phyloP scores from a whole-genome alignment of 2,797 vertebrate genomes.

The Tenualosa thibaudeaui region DNA sequence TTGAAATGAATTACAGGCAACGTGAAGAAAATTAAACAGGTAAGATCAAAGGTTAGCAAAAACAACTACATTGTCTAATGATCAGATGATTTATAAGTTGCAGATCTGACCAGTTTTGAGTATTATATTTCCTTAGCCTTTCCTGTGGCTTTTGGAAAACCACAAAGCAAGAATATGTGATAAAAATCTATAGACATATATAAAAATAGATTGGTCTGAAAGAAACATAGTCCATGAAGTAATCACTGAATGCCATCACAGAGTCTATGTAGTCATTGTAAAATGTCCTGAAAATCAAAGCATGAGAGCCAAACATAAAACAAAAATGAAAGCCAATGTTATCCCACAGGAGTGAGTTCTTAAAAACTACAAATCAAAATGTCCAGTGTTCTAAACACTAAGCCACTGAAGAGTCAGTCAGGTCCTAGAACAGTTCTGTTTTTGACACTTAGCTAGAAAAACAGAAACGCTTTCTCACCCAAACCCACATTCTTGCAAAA shows the following conservation, averaged over 20 bases:
- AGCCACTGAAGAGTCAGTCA: background rate
- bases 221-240: background rate
- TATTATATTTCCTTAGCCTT: background rate
- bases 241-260: background rate
- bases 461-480: background rate
- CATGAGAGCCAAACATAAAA: background rate
- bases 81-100: background rate
- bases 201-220: no score
- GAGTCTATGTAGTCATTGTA: background rate
- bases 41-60: background rate
- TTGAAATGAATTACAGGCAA: background rate
- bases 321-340: background rate
- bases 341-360: background rate
- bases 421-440: background rate
- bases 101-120: background rate
- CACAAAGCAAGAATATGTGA: background rate
- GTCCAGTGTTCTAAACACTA: background rate
- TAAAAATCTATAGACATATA: background rate
- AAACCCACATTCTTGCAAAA: background rate
- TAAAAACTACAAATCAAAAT: background rate
- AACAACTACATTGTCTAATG: background rate
- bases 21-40: background rate
- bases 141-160: background rate
- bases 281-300: background rate
- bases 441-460: background rate